Conservation (phyloP, 2,888 invertebrate species). For the Coronaproctus castanopsis region DNA sequence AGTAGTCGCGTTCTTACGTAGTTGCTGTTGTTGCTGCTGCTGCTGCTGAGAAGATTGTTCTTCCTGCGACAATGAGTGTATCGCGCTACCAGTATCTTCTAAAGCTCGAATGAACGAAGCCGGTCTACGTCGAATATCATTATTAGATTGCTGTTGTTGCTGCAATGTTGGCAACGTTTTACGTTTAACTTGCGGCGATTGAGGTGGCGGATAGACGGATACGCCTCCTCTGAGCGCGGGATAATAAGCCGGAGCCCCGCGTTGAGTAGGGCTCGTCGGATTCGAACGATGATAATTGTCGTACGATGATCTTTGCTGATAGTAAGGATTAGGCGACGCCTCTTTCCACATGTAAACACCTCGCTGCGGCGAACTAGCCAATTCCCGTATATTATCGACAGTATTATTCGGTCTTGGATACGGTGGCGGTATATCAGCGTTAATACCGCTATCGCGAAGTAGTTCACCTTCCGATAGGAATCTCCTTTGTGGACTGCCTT, state of each 20-base stretch:
- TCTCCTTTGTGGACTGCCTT: conserved; percentile 48
- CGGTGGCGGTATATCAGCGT: conserved; percentile 31
- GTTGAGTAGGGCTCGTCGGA: conserved; percentile 50
- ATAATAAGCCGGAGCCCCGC: conserved; percentile 29
- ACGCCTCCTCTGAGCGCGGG: conserved; percentile 42
- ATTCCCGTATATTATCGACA: conserved; percentile 67
- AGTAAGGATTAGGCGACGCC: conserved; percentile 33
- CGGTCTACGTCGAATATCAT: conserved; percentile 41
- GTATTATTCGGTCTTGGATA: conserved; percentile 52
- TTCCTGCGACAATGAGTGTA: conserved; percentile 35
- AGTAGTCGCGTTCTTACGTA: conserved; percentile 29
- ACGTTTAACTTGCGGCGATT: conserved; percentile 16
- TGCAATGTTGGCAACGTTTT: conserved; percentile 22
- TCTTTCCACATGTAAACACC: conserved; percentile 63
- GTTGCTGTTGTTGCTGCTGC: conserved; percentile 1
- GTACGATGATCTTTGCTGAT: conserved; percentile 27
- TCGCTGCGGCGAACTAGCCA: conserved; percentile 70
- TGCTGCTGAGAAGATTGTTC: not conserved
- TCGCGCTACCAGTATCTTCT: conserved; percentile 73
- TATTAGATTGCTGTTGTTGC: conserved; percentile 27
- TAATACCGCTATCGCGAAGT: conserved; percentile 35
- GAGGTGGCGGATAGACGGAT: conserved; percentile 41
- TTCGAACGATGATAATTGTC: conserved; percentile 42
- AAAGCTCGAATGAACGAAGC: conserved; percentile 76
- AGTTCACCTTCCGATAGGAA: conserved; percentile 68